phyloP scores from a whole-genome alignment of 2,797 vertebrate species.

The Austrolebias charrua region DNA sequence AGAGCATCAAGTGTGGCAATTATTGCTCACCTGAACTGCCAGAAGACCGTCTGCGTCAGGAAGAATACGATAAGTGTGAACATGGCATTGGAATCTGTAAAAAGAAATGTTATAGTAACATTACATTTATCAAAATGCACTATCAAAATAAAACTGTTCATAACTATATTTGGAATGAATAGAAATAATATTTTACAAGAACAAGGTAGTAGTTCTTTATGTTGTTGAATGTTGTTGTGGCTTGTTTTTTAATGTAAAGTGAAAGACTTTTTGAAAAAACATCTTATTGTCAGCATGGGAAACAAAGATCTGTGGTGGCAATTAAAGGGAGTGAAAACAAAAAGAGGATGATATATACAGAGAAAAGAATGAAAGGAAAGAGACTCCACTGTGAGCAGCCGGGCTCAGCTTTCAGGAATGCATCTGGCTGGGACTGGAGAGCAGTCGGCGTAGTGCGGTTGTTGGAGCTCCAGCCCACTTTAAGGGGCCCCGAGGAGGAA shows the following conservation, averaged over 20 bases:
- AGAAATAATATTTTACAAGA: slow-evolving; percentile 16
- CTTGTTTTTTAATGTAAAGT: slow-evolving; percentile 23
- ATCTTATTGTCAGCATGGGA: slow-evolving; percentile 20
- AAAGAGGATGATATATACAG: slow-evolving; percentile 51
- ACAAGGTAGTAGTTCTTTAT: slow-evolving; percentile 15
- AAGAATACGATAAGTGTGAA: slow-evolving; percentile 86
- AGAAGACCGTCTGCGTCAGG: slow-evolving; percentile 81
- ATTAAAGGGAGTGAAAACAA: slow-evolving; percentile 17
- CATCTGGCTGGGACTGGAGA: slow-evolving; percentile 72
- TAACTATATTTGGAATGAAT: slow-evolving; percentile 28
- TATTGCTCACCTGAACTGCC: slow-evolving; percentile 82
- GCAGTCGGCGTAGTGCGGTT: slow-evolving; percentile 76
- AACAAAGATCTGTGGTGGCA: too few relatives aligned
- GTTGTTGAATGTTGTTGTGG: slow-evolving; percentile 17
- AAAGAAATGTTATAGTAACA: slow-evolving; percentile 13
- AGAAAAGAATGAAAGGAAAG: slow-evolving; percentile 58
- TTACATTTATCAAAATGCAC: slow-evolving; percentile 11
- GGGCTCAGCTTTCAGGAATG: slow-evolving; percentile 83
- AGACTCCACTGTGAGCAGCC: slow-evolving; percentile 57
- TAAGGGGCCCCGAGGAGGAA: slow-evolving; percentile 73
- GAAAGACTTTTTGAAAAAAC: slow-evolving; percentile 19
- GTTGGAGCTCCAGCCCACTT: slow-evolving; percentile 72
- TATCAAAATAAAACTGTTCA: slow-evolving; percentile 26
- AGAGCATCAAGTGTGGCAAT: too few relatives aligned
- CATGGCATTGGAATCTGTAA: slow-evolving; percentile 81